These are phyloP conservation scores for Rugalucina vietnamica DNA, from an alignment of 2,888 invertebrate species.

Conservation along the genomic window DNA sequence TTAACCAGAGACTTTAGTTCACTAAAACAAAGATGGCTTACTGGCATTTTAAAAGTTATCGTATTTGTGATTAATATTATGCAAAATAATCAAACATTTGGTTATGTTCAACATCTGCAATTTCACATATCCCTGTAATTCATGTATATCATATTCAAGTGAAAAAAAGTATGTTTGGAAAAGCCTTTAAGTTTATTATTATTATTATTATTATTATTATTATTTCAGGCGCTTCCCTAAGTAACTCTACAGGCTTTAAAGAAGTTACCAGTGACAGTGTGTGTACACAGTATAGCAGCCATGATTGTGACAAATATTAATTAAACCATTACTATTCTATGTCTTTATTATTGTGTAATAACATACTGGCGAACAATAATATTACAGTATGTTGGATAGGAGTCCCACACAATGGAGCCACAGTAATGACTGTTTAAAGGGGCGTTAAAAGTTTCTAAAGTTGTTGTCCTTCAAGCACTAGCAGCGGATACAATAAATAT, in stretches of 20 bases:
- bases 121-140: neutral
- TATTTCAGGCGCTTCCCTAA: constrained; percentile 75
- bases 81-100: neutral
- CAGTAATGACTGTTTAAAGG: no score
- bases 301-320: constrained; percentile 78
- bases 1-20: neutral
- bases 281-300: constrained; percentile 78
- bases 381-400: no score
- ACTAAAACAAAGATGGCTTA: neutral
- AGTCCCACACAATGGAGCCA: no score
- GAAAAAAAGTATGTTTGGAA: neutral
- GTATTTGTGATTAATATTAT: neutral
- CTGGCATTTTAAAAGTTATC: neutral
- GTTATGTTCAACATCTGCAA: neutral
- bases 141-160: neutral
- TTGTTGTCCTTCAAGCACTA: no score
- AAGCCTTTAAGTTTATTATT: neutral
- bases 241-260: constrained; percentile 70
- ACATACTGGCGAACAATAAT: no score
- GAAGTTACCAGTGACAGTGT: constrained; percentile 73
- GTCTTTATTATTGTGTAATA: no score
- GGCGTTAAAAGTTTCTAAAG: no score
- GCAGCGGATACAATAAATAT: no score
- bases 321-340: no score
- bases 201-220: neutral